Conservation (phyloP, 2,113 vertebrate species). For the Bolborhynchus lineola region DNA sequence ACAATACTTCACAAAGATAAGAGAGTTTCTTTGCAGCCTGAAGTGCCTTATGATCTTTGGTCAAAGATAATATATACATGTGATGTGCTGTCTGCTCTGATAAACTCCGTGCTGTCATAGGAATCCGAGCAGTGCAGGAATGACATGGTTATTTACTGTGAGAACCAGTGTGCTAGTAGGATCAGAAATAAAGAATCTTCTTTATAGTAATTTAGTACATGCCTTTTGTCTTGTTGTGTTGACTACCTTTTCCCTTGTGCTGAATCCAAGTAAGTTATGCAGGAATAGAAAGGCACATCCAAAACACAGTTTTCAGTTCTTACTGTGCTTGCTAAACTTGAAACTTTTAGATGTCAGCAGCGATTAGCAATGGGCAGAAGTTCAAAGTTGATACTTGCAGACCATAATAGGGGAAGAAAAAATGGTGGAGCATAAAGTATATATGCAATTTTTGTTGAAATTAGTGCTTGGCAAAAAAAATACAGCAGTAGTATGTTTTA, state of each 20-base stretch:
- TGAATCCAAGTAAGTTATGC: neutral
- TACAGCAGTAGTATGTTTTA: neutral
- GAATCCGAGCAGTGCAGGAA: neutral
- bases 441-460: neutral
- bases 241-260: neutral
- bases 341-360: neutral
- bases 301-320: neutral
- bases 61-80: neutral
- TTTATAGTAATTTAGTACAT: neutral
- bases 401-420: neutral
- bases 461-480: neutral
- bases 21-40: neutral
- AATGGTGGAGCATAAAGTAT: neutral
- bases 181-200: neutral
- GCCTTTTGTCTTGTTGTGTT: neutral
- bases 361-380: neutral
- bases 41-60: slow-evolving; percentile 4
- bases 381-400: neutral
- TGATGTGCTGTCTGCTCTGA: neutral
- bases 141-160: neutral
- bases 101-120: neutral
- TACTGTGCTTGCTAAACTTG: neutral
- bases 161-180: neutral
- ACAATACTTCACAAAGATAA: neutral
- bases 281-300: neutral